A percentile compares a stretch with the other conserved stretches of the same genome.
Conservation (phyloP, 2,797 vertebrate genomes). For the Falco novaeseelandiae region DNA sequence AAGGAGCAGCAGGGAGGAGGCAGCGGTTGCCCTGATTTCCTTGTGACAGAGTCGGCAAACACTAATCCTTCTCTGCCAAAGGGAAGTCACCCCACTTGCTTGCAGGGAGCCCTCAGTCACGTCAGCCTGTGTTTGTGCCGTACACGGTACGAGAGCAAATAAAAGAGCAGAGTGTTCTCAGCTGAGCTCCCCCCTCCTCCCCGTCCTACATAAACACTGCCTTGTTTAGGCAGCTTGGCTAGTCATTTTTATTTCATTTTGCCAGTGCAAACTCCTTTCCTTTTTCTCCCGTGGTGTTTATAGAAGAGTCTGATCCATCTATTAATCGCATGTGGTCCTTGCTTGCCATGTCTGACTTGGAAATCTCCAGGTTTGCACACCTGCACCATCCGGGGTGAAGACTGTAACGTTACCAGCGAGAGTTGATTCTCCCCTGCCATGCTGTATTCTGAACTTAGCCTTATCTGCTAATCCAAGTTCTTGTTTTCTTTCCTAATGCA, state of each 20-base stretch:
- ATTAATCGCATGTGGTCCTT: not conserved
- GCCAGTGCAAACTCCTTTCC: not conserved
- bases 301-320: not conserved
- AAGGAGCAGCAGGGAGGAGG: not conserved
- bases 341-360: not conserved
- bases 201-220: not conserved
- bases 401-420: fast-evolving
- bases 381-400: not conserved
- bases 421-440: fast-evolving
- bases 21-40: not conserved
- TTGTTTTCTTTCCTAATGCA: not conserved
- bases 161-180: conserved; percentile 41
- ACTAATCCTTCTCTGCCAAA: not conserved
- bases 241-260: conserved; percentile 42
- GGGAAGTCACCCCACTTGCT: fast-evolving
- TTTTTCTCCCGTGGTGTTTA: not conserved
- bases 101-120: not conserved
- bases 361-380: not conserved
- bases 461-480: not conserved
- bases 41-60: not conserved
- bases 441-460: not conserved
- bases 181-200: not conserved
- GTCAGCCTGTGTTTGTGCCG: not conserved
- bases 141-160: not conserved
- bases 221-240: conserved; percentile 34